phyloP scores from a whole-genome alignment of 2,888 invertebrate genomes.

The Ormia ochracea region DNA sequence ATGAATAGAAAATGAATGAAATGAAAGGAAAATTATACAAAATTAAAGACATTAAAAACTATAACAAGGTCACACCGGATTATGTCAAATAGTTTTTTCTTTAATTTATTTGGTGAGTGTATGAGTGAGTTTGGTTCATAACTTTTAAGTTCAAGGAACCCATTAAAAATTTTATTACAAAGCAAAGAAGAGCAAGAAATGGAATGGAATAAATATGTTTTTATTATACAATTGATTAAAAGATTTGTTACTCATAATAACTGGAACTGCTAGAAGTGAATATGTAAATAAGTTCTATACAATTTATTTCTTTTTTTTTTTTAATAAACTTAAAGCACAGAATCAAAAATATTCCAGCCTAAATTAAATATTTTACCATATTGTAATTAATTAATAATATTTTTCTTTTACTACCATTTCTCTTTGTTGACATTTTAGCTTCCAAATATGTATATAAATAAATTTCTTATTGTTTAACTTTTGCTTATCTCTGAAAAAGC shows the following conservation, averaged over 20 bases:
- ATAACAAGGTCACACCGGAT: constrained; percentile 26
- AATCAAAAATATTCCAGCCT: too few relatives aligned
- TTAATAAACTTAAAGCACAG: too few relatives aligned
- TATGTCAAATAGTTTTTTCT: neutral
- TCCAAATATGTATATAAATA: too few relatives aligned
- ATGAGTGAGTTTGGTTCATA: neutral
- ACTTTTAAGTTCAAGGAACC: neutral
- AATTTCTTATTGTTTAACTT: too few relatives aligned
- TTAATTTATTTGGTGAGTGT: neutral
- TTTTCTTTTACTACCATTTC: too few relatives aligned
- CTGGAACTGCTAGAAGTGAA: neutral
- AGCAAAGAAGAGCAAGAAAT: neutral
- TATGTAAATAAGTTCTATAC: too few relatives aligned
- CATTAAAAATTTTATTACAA: neutral
- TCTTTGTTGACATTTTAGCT: too few relatives aligned
- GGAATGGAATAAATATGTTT: neutral
- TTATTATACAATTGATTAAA: neutral
- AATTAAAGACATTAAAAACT: neutral
- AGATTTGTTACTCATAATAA: neutral
- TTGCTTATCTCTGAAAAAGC: too few relatives aligned
- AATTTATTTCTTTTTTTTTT: too few relatives aligned
- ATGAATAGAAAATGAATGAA: too few relatives aligned
- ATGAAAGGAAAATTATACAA: neutral
- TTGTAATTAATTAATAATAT: too few relatives aligned
- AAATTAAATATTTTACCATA: too few relatives aligned